phyloP scores from a whole-genome alignment of 2,113 vertebrate genomes.

The Lipotes vexillifer region DNA sequence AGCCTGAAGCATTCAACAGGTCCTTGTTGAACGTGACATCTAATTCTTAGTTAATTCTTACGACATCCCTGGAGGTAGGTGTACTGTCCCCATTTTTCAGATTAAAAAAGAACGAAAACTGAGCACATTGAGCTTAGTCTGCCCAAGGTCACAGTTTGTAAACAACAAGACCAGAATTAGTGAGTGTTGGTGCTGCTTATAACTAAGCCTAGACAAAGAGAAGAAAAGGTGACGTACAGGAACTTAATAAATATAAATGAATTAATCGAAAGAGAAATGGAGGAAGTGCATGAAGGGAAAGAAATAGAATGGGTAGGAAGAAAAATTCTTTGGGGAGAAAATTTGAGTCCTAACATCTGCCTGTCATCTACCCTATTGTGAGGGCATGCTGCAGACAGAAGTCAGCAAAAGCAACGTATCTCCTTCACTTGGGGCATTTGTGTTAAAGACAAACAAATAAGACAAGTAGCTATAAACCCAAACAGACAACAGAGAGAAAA shows the following conservation, averaged over 20 bases:
- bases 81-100: not conserved
- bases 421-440: not conserved
- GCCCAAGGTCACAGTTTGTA: not conserved
- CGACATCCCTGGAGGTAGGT: not conserved
- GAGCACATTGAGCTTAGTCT: not conserved
- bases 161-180: not conserved
- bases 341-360: not conserved
- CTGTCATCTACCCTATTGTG: not conserved
- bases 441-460: not conserved
- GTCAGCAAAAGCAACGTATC: not conserved
- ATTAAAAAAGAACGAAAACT: not conserved
- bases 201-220: not conserved
- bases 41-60: not conserved
- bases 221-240: not conserved
- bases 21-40: not conserved
- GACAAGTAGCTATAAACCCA: not conserved
- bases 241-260: not conserved
- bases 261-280: not conserved
- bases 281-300: not conserved
- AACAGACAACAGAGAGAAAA: not conserved
- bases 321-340: not conserved
- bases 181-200: not conserved
- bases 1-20: not conserved
- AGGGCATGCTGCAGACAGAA: not conserved
- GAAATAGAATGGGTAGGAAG: not conserved